A percentile compares a stretch with the other conserved stretches of the same genome.
Evolutionary conservation across 2,113 vertebrate species (phyloP).

Genomic region (Catagonus wagneri): DNA sequence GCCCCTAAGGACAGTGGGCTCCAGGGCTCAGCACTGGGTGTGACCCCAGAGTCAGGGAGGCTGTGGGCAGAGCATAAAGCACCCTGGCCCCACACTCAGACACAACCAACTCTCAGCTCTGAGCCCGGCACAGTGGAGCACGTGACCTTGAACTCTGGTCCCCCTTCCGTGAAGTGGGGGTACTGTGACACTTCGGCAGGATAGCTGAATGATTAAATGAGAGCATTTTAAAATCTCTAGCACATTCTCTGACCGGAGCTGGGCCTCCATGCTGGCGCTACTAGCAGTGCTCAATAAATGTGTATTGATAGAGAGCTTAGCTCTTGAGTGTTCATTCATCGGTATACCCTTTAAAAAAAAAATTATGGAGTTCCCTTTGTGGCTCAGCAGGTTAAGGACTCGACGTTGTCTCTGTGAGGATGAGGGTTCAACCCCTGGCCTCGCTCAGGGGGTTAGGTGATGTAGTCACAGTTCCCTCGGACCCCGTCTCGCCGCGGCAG

Average conservation of each 20-base stretch:
- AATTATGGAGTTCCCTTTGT: no score
- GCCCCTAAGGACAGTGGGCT: not conserved
- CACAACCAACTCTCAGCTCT: not conserved
- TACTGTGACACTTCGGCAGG: not conserved
- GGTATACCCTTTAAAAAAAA: not conserved
- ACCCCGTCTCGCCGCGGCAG: no score
- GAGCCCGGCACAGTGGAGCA: accelerated
- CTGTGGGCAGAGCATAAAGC: not conserved
- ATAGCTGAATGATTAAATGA: not conserved
- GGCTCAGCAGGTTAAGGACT: no score
- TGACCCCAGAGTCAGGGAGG: accelerated
- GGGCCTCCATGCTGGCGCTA: not conserved
- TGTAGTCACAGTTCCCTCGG: no score
- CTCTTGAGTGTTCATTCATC: no score
- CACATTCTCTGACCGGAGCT: not conserved
- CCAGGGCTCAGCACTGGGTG: accelerated
- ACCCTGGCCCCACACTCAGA: not conserved
- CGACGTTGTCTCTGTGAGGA: no score
- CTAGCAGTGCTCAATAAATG: no score
- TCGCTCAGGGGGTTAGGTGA: no score
- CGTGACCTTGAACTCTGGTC: not conserved
- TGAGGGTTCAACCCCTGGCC: no score
- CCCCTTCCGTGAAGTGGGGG: not conserved
- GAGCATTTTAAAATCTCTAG: not conserved
- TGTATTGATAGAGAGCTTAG: not conserved